Conservation (phyloP, 2,888 invertebrate species). For the Romanomermis culicivorax region DNA sequence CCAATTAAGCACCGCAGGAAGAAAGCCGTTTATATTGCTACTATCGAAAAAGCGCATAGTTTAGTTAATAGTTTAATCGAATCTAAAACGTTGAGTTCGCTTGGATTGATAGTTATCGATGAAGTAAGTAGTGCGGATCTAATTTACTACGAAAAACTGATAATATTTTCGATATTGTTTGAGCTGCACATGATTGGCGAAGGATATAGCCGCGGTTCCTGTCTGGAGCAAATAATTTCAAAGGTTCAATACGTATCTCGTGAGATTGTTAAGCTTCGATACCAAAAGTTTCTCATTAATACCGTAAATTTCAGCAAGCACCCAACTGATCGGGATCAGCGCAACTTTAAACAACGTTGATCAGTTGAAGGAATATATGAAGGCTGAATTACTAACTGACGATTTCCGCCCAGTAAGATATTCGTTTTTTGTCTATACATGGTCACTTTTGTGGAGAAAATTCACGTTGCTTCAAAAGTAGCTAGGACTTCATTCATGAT, state of each 20-base stretch:
- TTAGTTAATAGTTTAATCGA: slow-evolving; percentile 60
- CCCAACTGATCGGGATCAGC: slow-evolving; percentile 81
- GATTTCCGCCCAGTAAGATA: slow-evolving; percentile 54
- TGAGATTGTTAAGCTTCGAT: slow-evolving; percentile 29
- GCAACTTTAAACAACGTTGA: slow-evolving; percentile 78
- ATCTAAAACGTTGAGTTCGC: slow-evolving; percentile 44
- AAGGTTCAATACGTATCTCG: slow-evolving; percentile 51
- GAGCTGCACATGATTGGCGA: slow-evolving; percentile 62
- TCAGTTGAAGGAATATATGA: slow-evolving; percentile 56
- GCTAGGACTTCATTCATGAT: too few species aligned
- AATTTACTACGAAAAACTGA: too few species aligned
- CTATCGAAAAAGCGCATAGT: slow-evolving; percentile 77
- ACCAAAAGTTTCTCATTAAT: background rate
- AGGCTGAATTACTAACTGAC: slow-evolving; percentile 53
- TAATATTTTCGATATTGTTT: too few species aligned
- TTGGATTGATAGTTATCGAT: slow-evolving; percentile 63
- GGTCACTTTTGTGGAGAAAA: too few species aligned
- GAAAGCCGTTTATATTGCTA: slow-evolving; percentile 61
- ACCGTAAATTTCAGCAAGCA: background rate
- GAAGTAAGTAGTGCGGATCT: too few species aligned
- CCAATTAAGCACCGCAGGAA: slow-evolving; percentile 57
- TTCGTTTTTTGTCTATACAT: too few species aligned
- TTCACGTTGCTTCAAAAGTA: too few species aligned
- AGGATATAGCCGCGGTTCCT: slow-evolving; percentile 52
- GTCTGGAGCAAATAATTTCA: slow-evolving; percentile 57